Conservation (phyloP, 2,888 invertebrate genomes). For the Cryptocephalus primarius region DNA sequence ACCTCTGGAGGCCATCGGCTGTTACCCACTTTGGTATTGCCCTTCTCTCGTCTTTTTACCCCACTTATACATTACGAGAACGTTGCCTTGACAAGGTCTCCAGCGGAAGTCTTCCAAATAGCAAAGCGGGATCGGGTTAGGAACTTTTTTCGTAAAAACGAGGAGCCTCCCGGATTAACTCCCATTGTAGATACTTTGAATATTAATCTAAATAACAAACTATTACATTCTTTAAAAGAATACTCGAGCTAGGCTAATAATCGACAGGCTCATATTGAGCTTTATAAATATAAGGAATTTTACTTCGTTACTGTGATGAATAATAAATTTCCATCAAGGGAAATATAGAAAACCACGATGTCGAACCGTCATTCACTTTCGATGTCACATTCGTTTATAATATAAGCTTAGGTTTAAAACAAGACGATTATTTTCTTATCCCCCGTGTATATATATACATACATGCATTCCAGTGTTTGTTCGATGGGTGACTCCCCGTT, state of each 20-base stretch:
- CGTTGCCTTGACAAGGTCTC: slow-evolving; percentile 34
- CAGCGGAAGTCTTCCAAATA: slow-evolving; percentile 38
- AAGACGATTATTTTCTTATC: background rate
- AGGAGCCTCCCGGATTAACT: background rate
- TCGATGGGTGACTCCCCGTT: no score
- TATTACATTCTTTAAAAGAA: no score
- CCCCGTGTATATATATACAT: background rate
- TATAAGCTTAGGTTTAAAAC: background rate
- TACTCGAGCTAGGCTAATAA: no score
- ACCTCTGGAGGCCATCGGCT: slow-evolving; percentile 18
- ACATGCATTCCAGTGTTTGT: no score
- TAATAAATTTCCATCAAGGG: no score
- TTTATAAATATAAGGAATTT: no score
- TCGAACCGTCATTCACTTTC: no score
- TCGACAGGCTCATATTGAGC: no score
- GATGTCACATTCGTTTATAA: no score
- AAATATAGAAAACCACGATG: no score
- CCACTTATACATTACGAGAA: slow-evolving; percentile 8
- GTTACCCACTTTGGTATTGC: slow-evolving; percentile 6
- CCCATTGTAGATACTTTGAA: background rate
- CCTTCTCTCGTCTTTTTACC: slow-evolving; percentile 7
- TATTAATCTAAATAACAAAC: no score
- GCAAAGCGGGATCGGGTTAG: background rate
- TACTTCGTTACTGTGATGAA: no score
- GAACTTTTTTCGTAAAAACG: background rate